A percentile compares a stretch with the other conserved stretches of the same genome.
Evolutionary conservation across 2,113 vertebrate species (phyloP).

Genomic region (Labeo catla): DNA sequence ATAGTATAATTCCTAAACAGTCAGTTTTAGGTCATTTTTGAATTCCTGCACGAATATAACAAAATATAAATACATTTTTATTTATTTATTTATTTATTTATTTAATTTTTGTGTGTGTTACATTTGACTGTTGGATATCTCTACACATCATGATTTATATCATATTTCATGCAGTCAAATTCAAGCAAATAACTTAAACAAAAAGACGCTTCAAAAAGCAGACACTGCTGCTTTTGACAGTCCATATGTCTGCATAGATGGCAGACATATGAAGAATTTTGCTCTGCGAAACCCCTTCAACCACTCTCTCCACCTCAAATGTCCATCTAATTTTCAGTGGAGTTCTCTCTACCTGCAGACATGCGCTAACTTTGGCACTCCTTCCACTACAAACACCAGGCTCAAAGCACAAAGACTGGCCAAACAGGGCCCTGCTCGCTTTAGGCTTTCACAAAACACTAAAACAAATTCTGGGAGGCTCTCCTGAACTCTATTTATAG

Average conservation of each 20-base stretch:
- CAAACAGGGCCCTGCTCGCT: conserved; percentile 71
- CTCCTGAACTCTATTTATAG: conserved; percentile 71
- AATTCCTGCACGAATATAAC: neutral
- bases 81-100: no score
- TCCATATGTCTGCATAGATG: neutral
- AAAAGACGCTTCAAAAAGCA: neutral
- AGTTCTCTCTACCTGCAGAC: conserved; percentile 46
- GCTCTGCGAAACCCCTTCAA: conserved; percentile 5
- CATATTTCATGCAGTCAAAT: neutral
- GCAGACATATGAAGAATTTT: conserved; percentile 1
- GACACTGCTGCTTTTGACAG: neutral
- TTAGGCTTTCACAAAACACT: conserved; percentile 60
- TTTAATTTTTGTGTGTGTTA: neutral
- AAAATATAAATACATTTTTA: no score
- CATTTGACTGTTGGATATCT: neutral
- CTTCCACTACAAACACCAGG: conserved; percentile 74
- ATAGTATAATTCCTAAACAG: neutral
- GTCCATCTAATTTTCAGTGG: conserved; percentile 19
- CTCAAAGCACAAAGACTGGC: conserved; percentile 70
- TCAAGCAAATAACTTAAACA: neutral
- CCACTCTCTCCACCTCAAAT: conserved; percentile 32
- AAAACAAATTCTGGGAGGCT: conserved; percentile 74
- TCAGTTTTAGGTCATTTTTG: neutral
- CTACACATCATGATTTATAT: neutral
- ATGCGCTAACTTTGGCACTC: conserved; percentile 66